Evolutionary conservation across 92 coral and sea anemone species (phyloP), one percentile per base, ranked within the genome.

Genomic region (Actinostola sp.): DNA sequence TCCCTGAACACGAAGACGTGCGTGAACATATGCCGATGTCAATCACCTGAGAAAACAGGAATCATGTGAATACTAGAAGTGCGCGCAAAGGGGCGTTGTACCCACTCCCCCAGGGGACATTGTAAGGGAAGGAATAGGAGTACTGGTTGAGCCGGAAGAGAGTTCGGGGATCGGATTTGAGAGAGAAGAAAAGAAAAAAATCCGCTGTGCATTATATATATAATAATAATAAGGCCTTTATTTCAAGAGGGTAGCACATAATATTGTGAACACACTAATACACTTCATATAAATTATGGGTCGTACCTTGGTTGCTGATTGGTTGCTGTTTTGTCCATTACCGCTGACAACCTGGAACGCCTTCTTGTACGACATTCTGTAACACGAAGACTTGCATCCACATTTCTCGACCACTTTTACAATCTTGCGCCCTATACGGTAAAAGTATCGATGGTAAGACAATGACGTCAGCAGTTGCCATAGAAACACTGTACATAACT

Each of bases 21-120:
- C 93, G 83, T n/a, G 46, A 66, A 50, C 93, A 88, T 42, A 82
- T 78, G 1, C 93, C 89, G 24, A 88, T 73, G 44, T 88, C 93
- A 12, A 88, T 84, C 2, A 88, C 83, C 93, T 88, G 30, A 66
- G 63, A 55, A 77, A 41, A n/a, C n/a, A n/a, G n/a, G 51, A 61
- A 21, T 14, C 29, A 11, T 11, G 54, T 34, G 21, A 52, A 29
- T 25, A 25, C 20, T 29, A 0, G 3, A 28, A 23, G 45, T 4
- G 19, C 13, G n/a, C n/a, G n/a, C n/a, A n/a, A n/a, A n/a, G n/a
- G n/a, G n/a, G n/a, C n/a, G n/a, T n/a, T n/a, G n/a, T n/a, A n/a
- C n/a, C n/a, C n/a, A n/a, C n/a, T n/a, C n/a, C n/a, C n/a, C n/a
- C n/a, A n/a, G n/a, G n/a, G n/a, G n/a, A n/a, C n/a, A n/a, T n/a